Evolutionary conservation across 2,888 invertebrate species (phyloP).

Genomic region (Mythimna vitellina): DNA sequence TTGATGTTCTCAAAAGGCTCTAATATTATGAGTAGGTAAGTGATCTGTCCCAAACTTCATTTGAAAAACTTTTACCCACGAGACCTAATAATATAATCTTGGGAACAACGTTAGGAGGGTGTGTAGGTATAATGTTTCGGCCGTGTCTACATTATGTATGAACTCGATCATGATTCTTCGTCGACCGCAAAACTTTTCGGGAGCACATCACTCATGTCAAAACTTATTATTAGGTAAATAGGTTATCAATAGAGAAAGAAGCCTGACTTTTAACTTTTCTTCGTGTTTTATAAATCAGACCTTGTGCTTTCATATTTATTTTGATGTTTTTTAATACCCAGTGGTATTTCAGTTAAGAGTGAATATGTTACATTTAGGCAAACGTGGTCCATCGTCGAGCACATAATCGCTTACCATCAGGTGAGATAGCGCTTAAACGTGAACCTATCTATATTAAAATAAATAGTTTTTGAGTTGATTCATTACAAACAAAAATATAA

Average conservation of each 20-base stretch:
- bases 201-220: slow-evolving; percentile 68
- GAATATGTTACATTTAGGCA: not conserved
- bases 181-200: slow-evolving; percentile 57
- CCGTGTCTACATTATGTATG: slow-evolving; percentile 53
- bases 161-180: slow-evolving; percentile 62
- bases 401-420: not conserved
- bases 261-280: slow-evolving; percentile 33
- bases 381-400: not conserved
- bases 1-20: not conserved
- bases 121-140: slow-evolving; percentile 33
- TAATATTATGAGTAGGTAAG: not conserved
- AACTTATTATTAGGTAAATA: slow-evolving; percentile 68
- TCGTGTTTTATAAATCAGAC: slow-evolving; percentile 28
- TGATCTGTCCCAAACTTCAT: slow-evolving; percentile 25
- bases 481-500: no score
- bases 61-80: slow-evolving; percentile 27
- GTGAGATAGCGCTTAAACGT: not conserved
- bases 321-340: not conserved
- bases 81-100: slow-evolving; percentile 40
- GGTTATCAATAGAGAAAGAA: slow-evolving; percentile 52
- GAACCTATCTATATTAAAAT: no score
- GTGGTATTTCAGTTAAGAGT: not conserved
- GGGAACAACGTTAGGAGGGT: slow-evolving; percentile 40
- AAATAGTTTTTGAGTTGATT: no score
- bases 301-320: slow-evolving; percentile 2